Evolutionary conservation across 2,888 invertebrate species (phyloP).

Genomic region (Hemithea aestivaria): DNA sequence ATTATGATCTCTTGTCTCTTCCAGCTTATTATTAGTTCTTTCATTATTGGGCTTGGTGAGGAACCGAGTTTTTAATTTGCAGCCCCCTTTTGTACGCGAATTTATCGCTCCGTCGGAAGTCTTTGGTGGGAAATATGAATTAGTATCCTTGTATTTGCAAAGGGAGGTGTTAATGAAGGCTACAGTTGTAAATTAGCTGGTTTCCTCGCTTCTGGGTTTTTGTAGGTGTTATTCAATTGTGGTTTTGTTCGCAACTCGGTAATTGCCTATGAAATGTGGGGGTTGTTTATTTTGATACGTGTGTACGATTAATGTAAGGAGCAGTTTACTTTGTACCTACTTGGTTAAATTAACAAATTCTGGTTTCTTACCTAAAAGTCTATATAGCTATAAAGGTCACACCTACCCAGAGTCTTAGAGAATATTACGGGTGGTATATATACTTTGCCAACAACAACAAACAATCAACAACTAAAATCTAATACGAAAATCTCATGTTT

Average conservation of each 20-base stretch:
- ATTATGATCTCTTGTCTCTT: slow-evolving; percentile 29
- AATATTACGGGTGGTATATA: too few species aligned
- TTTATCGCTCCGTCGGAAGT: slow-evolving; percentile 62
- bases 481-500: too few species aligned
- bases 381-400: too few species aligned
- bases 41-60: slow-evolving; percentile 54
- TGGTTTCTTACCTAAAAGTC: too few species aligned
- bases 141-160: slow-evolving; percentile 49
- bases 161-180: slow-evolving; percentile 52
- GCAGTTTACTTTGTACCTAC: too few species aligned
- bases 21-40: slow-evolving; percentile 37
- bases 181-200: slow-evolving; percentile 35
- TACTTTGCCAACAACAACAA: too few species aligned
- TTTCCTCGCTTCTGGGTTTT: slow-evolving; percentile 10
- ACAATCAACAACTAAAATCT: too few species aligned
- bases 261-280: not conserved
- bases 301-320: too few species aligned
- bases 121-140: slow-evolving; percentile 66
- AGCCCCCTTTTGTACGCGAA: slow-evolving; percentile 62
- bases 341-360: too few species aligned
- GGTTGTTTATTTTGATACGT: not conserved
- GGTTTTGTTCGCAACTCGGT: slow-evolving; percentile 2
- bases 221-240: slow-evolving; percentile 7
- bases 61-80: slow-evolving; percentile 69
- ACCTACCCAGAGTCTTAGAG: too few species aligned